Evolutionary conservation across 2,888 invertebrate genomes (phyloP), one percentile per base, ranked within the genome.

Genomic region (Allygus modestus): DNA sequence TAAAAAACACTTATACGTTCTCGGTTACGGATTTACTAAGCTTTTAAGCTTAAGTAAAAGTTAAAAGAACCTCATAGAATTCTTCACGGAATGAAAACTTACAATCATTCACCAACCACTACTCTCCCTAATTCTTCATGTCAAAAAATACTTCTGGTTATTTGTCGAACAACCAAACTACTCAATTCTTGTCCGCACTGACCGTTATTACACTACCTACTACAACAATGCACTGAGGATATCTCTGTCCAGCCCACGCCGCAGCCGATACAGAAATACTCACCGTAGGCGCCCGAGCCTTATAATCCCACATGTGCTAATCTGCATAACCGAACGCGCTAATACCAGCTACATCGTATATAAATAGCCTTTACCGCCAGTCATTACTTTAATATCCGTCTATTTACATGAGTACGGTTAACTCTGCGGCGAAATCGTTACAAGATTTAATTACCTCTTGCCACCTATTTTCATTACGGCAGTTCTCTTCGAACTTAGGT

Each of bases 321-420:
- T 65, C 65, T 28, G 17, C 65, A 28, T 65, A 28, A 65, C 31
- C 28, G 0, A 2, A 65, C 65, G 58, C 20, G 12, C 65, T 65
- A 65, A 58, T 58, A 58, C 12, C 58, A 17, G 1, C 20, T 1
- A 2, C 20, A 58, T n/a, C n/a, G n/a, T n/a, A n/a, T n/a, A n/a
- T n/a, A n/a, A n/a, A 58, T 12, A 28, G 31, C 65, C 65, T 65
- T 65, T 17, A 31, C 65, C n/a, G 28, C 28, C 65, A 23, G 26
- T 65, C 28, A 65, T 65, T 65, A 65, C 65, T 65, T 65, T 65
- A 65, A 65, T 65, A 65, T 65, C 26, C 4, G 31, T 65, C 58
- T 58, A 58, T 65, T 65, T 65, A 15, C 65, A 46, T 46, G 7
- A 15, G 12, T 58, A 28, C 28, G n/a, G 65, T 31, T 31, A 65